phyloP scores from a whole-genome alignment of 2,797 vertebrate genomes.

The Acanthurus lineatus region DNA sequence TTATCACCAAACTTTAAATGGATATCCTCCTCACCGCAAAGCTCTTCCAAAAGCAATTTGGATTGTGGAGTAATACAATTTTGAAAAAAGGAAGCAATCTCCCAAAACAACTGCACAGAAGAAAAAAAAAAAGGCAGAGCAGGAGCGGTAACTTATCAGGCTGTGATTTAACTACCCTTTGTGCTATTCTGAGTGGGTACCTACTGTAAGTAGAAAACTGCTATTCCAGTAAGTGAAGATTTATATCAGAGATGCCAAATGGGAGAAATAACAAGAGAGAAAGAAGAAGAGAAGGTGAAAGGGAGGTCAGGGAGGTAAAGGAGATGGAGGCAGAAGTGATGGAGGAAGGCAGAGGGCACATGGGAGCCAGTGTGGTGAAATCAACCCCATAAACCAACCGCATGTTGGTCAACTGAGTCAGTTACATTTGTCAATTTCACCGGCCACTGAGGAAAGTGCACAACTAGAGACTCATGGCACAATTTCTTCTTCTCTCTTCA shows the following conservation, averaged over 20 bases:
- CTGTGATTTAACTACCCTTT: slow-evolving; percentile 28
- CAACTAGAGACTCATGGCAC: neutral
- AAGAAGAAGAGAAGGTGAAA: slow-evolving; percentile 31
- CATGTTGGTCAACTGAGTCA: slow-evolving; percentile 15
- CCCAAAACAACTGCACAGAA: slow-evolving; percentile 12
- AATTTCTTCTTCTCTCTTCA: no score
- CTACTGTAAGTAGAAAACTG: slow-evolving; percentile 35
- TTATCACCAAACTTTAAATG: slow-evolving; percentile 38
- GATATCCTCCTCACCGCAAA: slow-evolving; percentile 5
- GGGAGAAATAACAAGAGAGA: slow-evolving; percentile 9
- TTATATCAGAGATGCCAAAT: slow-evolving; percentile 16
- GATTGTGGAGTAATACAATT: slow-evolving; percentile 47
- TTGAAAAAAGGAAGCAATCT: slow-evolving; percentile 41
- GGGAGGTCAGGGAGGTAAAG: slow-evolving; percentile 32
- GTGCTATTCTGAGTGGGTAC: slow-evolving; percentile 22
- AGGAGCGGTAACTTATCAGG: slow-evolving; percentile 18
- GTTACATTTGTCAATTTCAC: neutral
- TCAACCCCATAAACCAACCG: slow-evolving; percentile 23
- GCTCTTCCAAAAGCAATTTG: slow-evolving; percentile 42
- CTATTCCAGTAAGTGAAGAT: slow-evolving; percentile 23
- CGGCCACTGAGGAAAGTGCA: neutral
- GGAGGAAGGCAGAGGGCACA: neutral
- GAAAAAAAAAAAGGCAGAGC: slow-evolving; percentile 9
- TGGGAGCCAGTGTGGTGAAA: neutral
- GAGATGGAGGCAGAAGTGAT: neutral